Evolutionary conservation across 2,888 invertebrate genomes (phyloP), one percentile per base, ranked within the genome.

Genomic region (Notodonta dromedarius): DNA sequence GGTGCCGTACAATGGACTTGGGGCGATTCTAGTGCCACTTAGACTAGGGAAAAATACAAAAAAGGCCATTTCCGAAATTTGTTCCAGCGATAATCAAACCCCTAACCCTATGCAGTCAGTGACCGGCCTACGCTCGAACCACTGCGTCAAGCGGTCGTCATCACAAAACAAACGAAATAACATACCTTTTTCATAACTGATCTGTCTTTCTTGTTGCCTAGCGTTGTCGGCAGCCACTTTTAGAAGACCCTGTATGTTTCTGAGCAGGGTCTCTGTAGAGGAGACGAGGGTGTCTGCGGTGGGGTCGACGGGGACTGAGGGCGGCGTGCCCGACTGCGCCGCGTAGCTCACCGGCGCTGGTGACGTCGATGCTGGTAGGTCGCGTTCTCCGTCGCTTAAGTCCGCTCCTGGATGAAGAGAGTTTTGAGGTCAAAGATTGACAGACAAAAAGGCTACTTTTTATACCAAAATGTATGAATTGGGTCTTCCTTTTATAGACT

Each of bases 141-240:
- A 24, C 24, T 24, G 2, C 24, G 24, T 24, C 24, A 35, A 35
- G 7, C 35, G 5, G 5, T 35, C 35, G 0, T 5, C 42, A 4
- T 11, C 11, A 42, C 42, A 9, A 9, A 42, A 42, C 9, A 42
- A 4, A 46, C 46, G 5, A 46, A 46, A 46, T 11, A 13, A 67
- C 83, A 92, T 94, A 99, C 99, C 98, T 97, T 98, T 98, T 94
- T 99, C 99, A 91, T 98, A 97, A 94, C 97, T 98, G 91, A 98
- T 97, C 93, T 99, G 98, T 76, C 98, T 94, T 90, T 99, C 99
- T 92, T 98, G 98, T 85, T 98, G 98, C 79, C 98, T 95, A 60
- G 98, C 98, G 92, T 98, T 98, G 90, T 99, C 98, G 3, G 98
- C 98, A n/a, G 99, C 99, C 67, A 99, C 98, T 92, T 99, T 98